Evolutionary conservation across 1,140 invertebrate genomes (phyloP).

Genomic region (Drosophila kohkoa): DNA sequence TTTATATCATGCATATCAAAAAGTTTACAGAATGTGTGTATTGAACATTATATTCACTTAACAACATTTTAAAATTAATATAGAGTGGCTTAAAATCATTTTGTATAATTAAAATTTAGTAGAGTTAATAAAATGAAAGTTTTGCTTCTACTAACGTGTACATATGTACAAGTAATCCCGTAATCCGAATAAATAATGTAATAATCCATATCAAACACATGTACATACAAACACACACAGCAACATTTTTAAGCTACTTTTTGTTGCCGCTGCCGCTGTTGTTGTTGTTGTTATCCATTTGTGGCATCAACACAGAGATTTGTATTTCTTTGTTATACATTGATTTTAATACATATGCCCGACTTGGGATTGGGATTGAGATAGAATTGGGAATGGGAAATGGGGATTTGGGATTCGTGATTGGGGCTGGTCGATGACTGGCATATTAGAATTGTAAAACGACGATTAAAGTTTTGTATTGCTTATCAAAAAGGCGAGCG

Average conservation of each 20-base stretch:
- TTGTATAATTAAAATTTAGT: background rate
- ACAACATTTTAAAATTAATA: background rate
- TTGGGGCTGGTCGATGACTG: constrained; percentile 28
- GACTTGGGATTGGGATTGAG: constrained; percentile 43
- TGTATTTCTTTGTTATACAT: constrained; percentile 62
- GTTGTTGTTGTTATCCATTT: constrained; percentile 19
- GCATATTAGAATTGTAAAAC: constrained; percentile 66
- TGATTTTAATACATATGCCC: constrained; percentile 55
- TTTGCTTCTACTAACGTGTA: background rate
- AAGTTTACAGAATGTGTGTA: background rate
- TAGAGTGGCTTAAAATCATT: background rate
- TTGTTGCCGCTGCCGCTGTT: background rate
- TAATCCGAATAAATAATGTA: constrained; percentile 10
- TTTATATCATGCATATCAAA: background rate
- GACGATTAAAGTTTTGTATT: constrained; percentile 73
- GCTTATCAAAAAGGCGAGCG: constrained; percentile 43
- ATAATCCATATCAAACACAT: constrained; percentile 10
- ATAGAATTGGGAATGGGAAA: no score
- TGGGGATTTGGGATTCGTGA: background rate
- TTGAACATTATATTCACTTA: background rate
- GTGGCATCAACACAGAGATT: constrained; percentile 27
- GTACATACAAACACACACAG: constrained; percentile 4
- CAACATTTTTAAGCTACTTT: constrained; percentile 9
- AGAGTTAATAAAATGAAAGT: background rate
- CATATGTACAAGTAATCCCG: background rate